Evolutionary conservation across 2,888 invertebrate species (phyloP).

Genomic region (Resseliella maxima): DNA sequence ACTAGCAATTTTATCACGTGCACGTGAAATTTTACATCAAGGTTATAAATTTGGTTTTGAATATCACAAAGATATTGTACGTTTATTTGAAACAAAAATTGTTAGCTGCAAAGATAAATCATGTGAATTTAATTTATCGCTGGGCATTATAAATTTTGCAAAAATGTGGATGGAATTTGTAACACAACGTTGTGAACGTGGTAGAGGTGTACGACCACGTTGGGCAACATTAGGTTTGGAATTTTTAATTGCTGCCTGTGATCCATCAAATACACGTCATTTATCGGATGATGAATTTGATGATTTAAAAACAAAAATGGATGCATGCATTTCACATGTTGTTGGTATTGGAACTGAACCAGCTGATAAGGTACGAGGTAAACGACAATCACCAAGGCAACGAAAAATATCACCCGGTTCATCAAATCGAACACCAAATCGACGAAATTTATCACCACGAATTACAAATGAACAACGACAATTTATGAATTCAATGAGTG

Average conservation of each 20-base stretch:
- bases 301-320: conserved; percentile 80
- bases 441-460: conserved; percentile 68
- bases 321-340: conserved; percentile 88
- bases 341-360: conserved; percentile 74
- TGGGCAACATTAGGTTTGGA: conserved; percentile 93
- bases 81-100: conserved; percentile 69
- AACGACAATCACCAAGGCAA: conserved; percentile 66
- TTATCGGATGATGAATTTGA: conserved; percentile 84
- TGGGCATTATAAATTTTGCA: conserved; percentile 77
- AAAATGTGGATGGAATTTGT: conserved; percentile 92
- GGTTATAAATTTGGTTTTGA: conserved; percentile 93
- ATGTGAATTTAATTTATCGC: conserved; percentile 68
- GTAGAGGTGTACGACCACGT: conserved; percentile 81
- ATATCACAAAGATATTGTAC: conserved; percentile 70
- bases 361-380: conserved; percentile 64
- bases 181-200: conserved; percentile 83
- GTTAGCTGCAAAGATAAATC: conserved; percentile 65
- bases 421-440: conserved; percentile 66
- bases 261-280: conserved; percentile 83
- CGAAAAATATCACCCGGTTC: conserved; percentile 67
- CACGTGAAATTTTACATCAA: conserved; percentile 83
- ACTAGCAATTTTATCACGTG: conserved; percentile 73
- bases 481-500: conserved; percentile 66
- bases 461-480: conserved; percentile 64
- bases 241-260: conserved; percentile 85